Evolutionary conservation across 2,113 vertebrate species (phyloP), one percentile per base, ranked within the genome.

Genomic region (Tursiops truncatus): DNA sequence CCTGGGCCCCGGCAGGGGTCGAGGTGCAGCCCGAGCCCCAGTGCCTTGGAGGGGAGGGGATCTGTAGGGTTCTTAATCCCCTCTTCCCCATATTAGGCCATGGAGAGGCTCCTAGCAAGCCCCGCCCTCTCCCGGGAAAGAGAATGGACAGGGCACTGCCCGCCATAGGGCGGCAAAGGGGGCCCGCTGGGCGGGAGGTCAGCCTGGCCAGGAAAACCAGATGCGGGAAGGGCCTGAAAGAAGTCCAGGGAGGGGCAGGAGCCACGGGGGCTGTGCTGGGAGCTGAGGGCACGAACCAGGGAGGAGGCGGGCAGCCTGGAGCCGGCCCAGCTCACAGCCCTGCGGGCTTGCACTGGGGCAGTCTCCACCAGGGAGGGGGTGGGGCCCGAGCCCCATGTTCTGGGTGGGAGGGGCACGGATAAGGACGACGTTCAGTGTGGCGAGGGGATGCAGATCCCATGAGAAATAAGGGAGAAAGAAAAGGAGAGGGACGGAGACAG

Each of bases 151-250:
- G 2, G 15, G 47, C 60, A 33, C n/a, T 13, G 21, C 47, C 47
- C 33, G n/a, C 33, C 12, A 2, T 6, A 6, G 36, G 63, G 73
- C 71, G 65, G 15, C 9, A 6, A 53, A 60, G 53, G 71, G 41
- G 17, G 23, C 38, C 26, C 1, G 1, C 5, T 31, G 41, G 36
- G 83, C 38, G n/a, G 62, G 73, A 92, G 80, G 50, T 73, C 65
- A 87, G 67, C 62, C 77, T 25, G 53, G 73, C 89, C 84, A 82
- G 90, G 36, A 89, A 92, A 96, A 94, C 36, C 67, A 82, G 85
- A 68, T 50, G 15, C 0, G 9, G 38, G 25, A 53, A 89, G 25
- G n/a, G 50, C 79, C 53, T 31, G 4, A 84, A 85, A 63, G 71
- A 84, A 21, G 73, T 44, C 91, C 47, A 17, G 62, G 20, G 80